Conservation (phyloP, 2,888 invertebrate genomes). For the Coleophora flavipennella region DNA sequence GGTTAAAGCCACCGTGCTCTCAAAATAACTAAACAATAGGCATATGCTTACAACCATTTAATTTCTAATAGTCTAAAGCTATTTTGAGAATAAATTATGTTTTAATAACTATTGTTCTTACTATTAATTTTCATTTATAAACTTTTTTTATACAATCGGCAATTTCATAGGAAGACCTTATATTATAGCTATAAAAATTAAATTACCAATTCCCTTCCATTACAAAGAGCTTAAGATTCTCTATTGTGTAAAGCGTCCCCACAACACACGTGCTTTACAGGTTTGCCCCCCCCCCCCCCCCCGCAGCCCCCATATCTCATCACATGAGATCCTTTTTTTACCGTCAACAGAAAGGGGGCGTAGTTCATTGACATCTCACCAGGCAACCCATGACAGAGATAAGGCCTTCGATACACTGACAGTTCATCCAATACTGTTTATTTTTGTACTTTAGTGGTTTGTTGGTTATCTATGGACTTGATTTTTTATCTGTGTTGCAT, state of each 20-base stretch:
- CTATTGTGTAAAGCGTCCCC: neutral
- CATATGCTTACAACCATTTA: too few relatives aligned
- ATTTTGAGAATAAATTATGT: too few relatives aligned
- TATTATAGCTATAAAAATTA: too few relatives aligned
- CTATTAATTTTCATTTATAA: too few relatives aligned
- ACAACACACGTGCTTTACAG: neutral
- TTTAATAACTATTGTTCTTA: too few relatives aligned
- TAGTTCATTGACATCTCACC: slow-evolving; percentile 40
- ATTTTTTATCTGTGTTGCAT: neutral
- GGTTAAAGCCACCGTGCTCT: too few relatives aligned
- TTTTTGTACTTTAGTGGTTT: slow-evolving; percentile 5
- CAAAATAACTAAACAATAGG: too few relatives aligned
- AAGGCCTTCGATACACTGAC: slow-evolving; percentile 25
- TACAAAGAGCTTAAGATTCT: too few relatives aligned
- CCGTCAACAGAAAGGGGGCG: slow-evolving; percentile 21
- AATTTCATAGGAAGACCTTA: too few relatives aligned
- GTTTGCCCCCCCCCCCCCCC: neutral
- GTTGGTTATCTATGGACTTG: slow-evolving; percentile 1
- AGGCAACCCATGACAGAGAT: slow-evolving; percentile 39
- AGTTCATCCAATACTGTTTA: slow-evolving; percentile 23
- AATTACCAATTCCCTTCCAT: too few relatives aligned
- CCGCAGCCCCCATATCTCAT: neutral
- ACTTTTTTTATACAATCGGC: too few relatives aligned
- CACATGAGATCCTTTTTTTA: neutral
- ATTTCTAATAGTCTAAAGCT: too few relatives aligned